Base-by-base conservation (phyloP, 2,797 vertebrate genomes). In the Tarsius wallacei region DNA sequence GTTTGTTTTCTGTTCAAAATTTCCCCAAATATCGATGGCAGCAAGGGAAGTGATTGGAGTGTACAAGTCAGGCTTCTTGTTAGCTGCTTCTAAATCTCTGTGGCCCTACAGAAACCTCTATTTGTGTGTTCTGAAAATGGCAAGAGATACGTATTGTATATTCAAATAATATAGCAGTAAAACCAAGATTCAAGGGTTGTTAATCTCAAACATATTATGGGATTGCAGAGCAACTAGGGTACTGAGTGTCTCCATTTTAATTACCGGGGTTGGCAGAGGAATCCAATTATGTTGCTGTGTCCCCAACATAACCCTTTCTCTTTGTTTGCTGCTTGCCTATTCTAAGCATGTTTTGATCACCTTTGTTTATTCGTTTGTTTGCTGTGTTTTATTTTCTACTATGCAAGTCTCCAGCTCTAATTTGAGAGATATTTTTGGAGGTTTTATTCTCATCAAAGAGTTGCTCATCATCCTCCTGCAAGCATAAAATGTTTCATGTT, bases 121-220 rank as follows among this genome's bases (percentile, higher is more conserved):
- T 90, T 64, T 94, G 70, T 87, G 71, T 80, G 28, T 70, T 95
- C 74, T 96, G 93, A 98, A 97, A 94, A 93, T 95, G 94, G 21
- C 80, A 93, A 98, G 83, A 93, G 71, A 81, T 68, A 81, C 3
- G 0, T 57, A 97, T 33, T 96, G 89, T 96, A 78, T 2, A 7
- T 96, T 95, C 85, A 84, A 73, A 96, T 73, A 92, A 93, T 89
- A 94, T 0, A 94, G 93, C 86, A 95, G 94, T 96, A 96, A 98
- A 98, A 98, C 63, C 92, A 95, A 94, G 96, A 94, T 93, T 96
- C 93, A 97, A 96, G 80, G 88, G 82, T 98, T 97, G 94, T 96
- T 98, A 97, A 98, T 98, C 94, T 73, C 98, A 96, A 97, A 95
- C 68, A 94, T 96, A 97, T 90, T 93, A 74, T 82, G 83, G 87